These are phyloP conservation scores for Caenorhabditis sp. DNA, from an alignment of 2,888 invertebrate species.

Conservation along the genomic window DNA sequence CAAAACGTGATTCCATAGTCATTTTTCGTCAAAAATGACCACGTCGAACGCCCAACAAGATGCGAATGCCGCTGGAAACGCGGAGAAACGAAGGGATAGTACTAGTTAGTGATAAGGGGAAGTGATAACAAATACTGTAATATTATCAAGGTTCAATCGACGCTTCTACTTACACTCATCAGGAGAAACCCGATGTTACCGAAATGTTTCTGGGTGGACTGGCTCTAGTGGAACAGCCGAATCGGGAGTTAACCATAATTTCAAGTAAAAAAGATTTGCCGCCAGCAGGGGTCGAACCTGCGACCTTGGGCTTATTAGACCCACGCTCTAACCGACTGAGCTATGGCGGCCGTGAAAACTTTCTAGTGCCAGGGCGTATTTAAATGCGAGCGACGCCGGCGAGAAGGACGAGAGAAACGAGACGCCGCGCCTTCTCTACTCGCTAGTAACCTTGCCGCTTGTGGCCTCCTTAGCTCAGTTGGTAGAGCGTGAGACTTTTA, in stretches of 20 bases:
- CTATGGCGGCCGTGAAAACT: conserved; percentile 79
- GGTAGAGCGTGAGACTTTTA: conserved; percentile 80
- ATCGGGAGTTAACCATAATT: conserved; percentile 25
- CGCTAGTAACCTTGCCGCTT: too few species aligned
- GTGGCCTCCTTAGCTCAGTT: conserved; percentile 75
- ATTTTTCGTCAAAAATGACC: conserved; percentile 10
- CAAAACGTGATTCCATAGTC: not conserved
- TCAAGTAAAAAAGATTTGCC: conserved; percentile 38
- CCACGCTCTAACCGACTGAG: conserved; percentile 83
- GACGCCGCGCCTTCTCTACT: not conserved
- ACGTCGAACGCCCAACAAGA: not conserved
- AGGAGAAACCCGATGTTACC: not conserved
- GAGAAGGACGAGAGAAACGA: not conserved
- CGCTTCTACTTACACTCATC: conserved; percentile 32
- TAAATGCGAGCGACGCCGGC: conserved; percentile 78
- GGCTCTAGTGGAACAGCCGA: conserved; percentile 23
- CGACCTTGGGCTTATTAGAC: conserved; percentile 82
- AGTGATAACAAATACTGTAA: too few species aligned
- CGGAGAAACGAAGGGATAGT: conserved; percentile 45
- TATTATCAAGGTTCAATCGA: conserved; percentile 31
- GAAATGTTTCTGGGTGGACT: conserved; percentile 30
- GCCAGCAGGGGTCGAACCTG: conserved; percentile 61
- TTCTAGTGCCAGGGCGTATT: conserved; percentile 19
- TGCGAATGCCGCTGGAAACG: not conserved
- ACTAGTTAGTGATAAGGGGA: conserved; percentile 21